phyloP scores from a whole-genome alignment of 2,797 vertebrate species.

The Pogonophryne albipinna region DNA sequence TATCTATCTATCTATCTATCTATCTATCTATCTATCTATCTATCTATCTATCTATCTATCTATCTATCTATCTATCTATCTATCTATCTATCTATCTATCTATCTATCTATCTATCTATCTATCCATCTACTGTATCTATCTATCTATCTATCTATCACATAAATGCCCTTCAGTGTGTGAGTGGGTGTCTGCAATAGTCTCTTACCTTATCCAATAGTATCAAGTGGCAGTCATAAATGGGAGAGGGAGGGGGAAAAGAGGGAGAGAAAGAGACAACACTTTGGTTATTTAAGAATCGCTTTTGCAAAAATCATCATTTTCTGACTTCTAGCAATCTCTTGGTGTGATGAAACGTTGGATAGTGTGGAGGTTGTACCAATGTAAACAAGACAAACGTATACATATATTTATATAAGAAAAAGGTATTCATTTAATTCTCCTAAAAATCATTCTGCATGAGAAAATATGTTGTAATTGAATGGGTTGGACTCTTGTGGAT shows the following conservation, averaged over 20 bases:
- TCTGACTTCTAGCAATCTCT: not conserved
- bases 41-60: not conserved
- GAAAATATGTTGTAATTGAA: not conserved
- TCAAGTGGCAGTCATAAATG: constrained; percentile 24
- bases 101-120: constrained; percentile 14
- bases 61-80: constrained; percentile 29
- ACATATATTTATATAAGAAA: not conserved
- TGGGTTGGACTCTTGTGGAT: not conserved
- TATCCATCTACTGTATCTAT: not conserved
- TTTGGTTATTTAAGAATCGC: not conserved
- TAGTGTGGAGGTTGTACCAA: not conserved
- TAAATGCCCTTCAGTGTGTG: not conserved
- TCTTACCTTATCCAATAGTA: constrained; percentile 72
- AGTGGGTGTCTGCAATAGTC: constrained; percentile 16
- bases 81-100: constrained; percentile 15
- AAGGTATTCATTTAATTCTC: not conserved
- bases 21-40: constrained; percentile 26
- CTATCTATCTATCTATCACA: too few relatives aligned
- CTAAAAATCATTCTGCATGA: not conserved
- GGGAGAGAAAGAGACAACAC: not conserved
- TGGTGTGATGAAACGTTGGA: not conserved
- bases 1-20: constrained; percentile 3
- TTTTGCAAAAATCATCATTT: not conserved
- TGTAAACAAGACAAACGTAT: not conserved
- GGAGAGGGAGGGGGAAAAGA: constrained; percentile 17